Evolutionary conservation across 2,113 vertebrate species (phyloP).

Genomic region (Rhinolophus sinicus): DNA sequence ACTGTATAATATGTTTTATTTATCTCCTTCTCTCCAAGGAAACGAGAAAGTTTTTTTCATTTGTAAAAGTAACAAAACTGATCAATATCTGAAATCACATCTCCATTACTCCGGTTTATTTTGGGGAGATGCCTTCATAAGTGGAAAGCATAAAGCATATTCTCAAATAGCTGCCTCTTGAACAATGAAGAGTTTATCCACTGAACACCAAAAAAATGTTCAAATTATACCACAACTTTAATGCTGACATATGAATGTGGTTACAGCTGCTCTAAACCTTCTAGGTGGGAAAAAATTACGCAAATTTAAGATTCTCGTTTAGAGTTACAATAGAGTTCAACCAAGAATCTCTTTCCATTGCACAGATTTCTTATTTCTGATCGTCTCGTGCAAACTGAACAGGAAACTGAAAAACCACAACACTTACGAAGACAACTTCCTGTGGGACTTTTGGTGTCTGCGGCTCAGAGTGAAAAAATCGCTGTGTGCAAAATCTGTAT

Average conservation of each 20-base stretch:
- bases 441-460: constrained; percentile 84
- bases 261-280: neutral
- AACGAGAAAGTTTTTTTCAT: constrained; percentile 18
- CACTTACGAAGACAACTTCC: constrained; percentile 84
- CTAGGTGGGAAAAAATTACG: neutral
- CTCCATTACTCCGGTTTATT: constrained; percentile 8
- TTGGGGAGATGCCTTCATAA: neutral
- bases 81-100: constrained; percentile 21
- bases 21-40: neutral
- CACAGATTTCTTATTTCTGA: constrained; percentile 76
- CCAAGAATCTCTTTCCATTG: constrained; percentile 21
- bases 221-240: neutral
- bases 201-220: neutral
- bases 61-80: constrained; percentile 44
- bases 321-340: constrained; percentile 38
- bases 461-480: constrained; percentile 68
- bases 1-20: neutral
- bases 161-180: neutral
- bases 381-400: constrained; percentile 67
- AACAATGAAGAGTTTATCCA: constrained; percentile 29
- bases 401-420: constrained; percentile 86
- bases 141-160: neutral
- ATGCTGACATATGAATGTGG: neutral
- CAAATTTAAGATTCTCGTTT: constrained; percentile 1
- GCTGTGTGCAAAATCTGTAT: neutral